Conservation (phyloP, 1,140 invertebrate genomes). For the Zaprionus africanus region DNA sequence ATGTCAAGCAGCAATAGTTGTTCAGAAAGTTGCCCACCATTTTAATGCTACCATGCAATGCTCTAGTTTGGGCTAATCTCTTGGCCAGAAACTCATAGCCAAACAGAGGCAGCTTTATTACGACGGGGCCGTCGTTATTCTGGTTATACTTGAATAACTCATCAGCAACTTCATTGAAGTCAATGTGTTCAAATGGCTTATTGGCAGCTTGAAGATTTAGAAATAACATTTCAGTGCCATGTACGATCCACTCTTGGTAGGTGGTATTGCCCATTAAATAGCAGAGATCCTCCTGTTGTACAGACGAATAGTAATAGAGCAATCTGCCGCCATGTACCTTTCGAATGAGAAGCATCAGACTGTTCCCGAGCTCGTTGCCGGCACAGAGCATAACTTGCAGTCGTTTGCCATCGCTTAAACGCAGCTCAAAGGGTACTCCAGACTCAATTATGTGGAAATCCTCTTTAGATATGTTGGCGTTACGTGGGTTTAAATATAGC, state of each 20-base stretch:
- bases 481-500: conserved; percentile 25
- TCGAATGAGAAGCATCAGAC: conserved; percentile 55
- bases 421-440: conserved; percentile 39
- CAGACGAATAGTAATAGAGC: conserved; percentile 63
- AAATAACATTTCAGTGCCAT: conserved; percentile 54
- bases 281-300: conserved; percentile 56
- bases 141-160: conserved; percentile 8
- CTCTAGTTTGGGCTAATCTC: conserved; percentile 33
- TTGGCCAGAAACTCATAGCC: conserved; percentile 55
- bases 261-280: conserved; percentile 38
- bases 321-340: conserved; percentile 28
- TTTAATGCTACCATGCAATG: conserved; percentile 49
- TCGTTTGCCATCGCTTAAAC: conserved; percentile 54
- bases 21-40: conserved; percentile 14
- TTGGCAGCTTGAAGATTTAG: conserved; percentile 51
- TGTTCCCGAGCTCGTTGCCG: conserved; percentile 46
- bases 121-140: not conserved
- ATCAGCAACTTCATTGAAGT: conserved; percentile 51
- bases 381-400: conserved; percentile 62
- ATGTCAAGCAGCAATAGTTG: conserved; percentile 25
- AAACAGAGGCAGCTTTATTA: conserved; percentile 47
- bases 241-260: conserved; percentile 54
- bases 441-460: conserved; percentile 58
- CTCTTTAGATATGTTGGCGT: conserved; percentile 29
- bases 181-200: conserved; percentile 33